These are phyloP conservation scores for Cinclus cinclus DNA, from an alignment of 2,113 vertebrate genomes.

Conservation along the genomic window DNA sequence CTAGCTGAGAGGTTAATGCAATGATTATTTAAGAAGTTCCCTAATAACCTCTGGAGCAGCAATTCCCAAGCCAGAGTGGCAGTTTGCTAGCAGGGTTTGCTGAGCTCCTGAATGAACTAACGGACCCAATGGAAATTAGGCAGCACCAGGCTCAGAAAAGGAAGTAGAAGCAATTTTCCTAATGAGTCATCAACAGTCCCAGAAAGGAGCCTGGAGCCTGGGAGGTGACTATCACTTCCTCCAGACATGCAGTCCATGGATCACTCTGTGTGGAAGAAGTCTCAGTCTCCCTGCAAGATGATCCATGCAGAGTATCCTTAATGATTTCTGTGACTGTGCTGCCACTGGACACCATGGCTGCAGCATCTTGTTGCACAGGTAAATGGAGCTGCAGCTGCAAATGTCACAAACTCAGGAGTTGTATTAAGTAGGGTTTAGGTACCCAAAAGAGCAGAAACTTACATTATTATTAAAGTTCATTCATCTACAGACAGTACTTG, in stretches of 20 bases:
- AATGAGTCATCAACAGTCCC: background rate
- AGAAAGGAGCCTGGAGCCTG: background rate
- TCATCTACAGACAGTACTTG: background rate
- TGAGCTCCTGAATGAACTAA: background rate
- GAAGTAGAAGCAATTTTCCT: slow-evolving; percentile 16
- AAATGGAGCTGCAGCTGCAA: background rate
- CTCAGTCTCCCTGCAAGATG: background rate
- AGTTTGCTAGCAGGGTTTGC: background rate
- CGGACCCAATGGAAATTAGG: background rate
- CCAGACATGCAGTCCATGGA: background rate
- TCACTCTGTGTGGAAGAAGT: background rate
- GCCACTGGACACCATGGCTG: background rate
- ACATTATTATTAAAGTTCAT: background rate
- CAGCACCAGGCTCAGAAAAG: background rate
- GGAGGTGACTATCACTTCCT: background rate
- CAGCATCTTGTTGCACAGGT: background rate
- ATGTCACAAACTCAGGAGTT: background rate
- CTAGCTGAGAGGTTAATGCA: slow-evolving; percentile 24
- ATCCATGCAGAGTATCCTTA: background rate
- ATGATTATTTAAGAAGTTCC: slow-evolving; percentile 38
- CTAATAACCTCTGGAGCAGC: slow-evolving; percentile 21
- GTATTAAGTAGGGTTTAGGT: background rate
- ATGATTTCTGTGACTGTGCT: background rate
- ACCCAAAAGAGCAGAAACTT: background rate
- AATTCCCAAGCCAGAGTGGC: background rate